phyloP scores from a whole-genome alignment of 2,888 invertebrate species.

The Megamerina dolium region DNA sequence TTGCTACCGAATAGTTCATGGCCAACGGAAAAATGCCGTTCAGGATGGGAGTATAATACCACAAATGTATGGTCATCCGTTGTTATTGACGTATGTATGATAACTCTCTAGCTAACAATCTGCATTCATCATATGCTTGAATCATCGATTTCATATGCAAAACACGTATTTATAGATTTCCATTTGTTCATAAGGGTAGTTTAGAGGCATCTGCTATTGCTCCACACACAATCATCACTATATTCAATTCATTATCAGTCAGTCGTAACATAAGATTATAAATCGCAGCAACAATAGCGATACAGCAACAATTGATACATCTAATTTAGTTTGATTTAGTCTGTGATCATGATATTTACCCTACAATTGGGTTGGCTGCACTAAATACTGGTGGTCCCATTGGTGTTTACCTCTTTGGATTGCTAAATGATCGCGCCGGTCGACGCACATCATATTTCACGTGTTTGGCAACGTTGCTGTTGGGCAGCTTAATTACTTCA shows the following conservation, averaged over 20 bases:
- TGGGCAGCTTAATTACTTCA: constrained; percentile 75
- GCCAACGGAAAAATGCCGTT: constrained; percentile 62
- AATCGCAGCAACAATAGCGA: too few species aligned
- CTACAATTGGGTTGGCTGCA: constrained; percentile 78
- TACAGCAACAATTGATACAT: too few species aligned
- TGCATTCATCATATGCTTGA: too few species aligned
- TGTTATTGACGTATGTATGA: constrained; percentile 72
- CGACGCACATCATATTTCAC: constrained; percentile 79
- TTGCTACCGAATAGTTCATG: constrained; percentile 54
- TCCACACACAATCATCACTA: too few species aligned
- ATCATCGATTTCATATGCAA: too few species aligned
- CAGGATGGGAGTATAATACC: constrained; percentile 76
- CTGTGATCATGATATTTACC: constrained; percentile 79
- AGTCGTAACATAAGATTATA: too few species aligned
- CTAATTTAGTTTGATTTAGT: constrained; percentile 75
- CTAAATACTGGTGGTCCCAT: constrained; percentile 84
- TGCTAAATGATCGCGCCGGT: constrained; percentile 81
- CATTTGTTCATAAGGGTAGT: too few species aligned
- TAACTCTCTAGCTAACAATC: too few species aligned
- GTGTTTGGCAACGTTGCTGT: constrained; percentile 73
- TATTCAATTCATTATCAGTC: too few species aligned
- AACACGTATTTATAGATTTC: too few species aligned
- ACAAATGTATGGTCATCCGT: constrained; percentile 68
- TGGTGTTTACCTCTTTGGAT: constrained; percentile 82
- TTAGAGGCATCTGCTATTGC: too few species aligned